phyloP scores from a whole-genome alignment of 2,797 vertebrate species.

The Alouatta caraya region DNA sequence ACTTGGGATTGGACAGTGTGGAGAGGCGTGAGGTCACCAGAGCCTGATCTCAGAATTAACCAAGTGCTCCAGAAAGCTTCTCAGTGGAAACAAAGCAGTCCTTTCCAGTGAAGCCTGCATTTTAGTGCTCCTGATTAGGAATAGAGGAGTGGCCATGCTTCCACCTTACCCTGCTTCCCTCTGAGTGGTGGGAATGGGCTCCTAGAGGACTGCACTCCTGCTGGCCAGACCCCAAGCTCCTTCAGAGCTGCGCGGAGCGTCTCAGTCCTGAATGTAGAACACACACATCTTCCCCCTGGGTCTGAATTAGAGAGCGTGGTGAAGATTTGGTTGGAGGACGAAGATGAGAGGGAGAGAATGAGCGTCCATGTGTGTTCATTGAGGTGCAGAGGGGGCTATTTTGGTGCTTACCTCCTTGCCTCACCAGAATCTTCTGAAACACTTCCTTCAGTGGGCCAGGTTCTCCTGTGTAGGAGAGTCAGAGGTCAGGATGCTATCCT shows the following conservation, averaged over 20 bases:
- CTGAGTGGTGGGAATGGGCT: neutral
- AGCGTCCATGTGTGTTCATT: neutral
- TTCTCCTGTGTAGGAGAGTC: neutral
- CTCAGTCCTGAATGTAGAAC: neutral
- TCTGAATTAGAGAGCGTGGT: neutral
- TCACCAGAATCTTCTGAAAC: neutral
- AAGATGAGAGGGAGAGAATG: neutral
- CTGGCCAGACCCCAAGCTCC: neutral
- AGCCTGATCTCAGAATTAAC: neutral
- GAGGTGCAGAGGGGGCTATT: neutral
- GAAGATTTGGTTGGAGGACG: neutral
- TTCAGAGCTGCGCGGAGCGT: neutral
- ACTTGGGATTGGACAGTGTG: rapidly evolving
- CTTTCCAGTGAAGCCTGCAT: neutral
- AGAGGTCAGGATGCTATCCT: neutral
- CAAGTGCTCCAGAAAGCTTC: neutral
- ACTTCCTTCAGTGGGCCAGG: neutral
- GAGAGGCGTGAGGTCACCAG: neutral
- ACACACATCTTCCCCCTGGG: neutral
- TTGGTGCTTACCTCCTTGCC: neutral
- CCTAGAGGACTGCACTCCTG: neutral
- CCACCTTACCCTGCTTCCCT: neutral
- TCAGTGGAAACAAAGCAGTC: neutral
- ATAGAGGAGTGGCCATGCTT: neutral
- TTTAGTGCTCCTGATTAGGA: neutral